Percentiles rank a stretch among this genome's conserved stretches.
Evolutionary conservation across 2,113 vertebrate genomes (phyloP).

Genomic region (Amazona vittata): DNA sequence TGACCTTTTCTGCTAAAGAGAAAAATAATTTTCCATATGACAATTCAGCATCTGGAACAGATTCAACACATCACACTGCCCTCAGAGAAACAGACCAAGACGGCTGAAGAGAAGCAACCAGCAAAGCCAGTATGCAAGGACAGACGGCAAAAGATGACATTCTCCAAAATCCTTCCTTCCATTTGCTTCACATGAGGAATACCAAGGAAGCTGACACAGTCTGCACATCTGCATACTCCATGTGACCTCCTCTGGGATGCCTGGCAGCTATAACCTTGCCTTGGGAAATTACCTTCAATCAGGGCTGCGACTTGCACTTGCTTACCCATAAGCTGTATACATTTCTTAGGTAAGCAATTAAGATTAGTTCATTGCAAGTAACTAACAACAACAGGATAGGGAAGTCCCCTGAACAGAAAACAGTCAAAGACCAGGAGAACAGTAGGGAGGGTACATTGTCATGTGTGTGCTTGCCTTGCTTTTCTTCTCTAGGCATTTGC

Average conservation of each 20-base stretch:
- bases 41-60: not conserved
- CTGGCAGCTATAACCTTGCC: not conserved
- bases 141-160: not conserved
- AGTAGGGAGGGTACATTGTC: not conserved
- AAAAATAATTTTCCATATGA: not conserved
- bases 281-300: not conserved
- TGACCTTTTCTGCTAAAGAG: not conserved
- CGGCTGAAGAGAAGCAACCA: not conserved
- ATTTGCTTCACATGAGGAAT: not conserved
- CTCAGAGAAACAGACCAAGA: not conserved
- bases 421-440: not conserved
- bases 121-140: not conserved
- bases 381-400: not conserved
- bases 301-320: not conserved
- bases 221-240: not conserved
- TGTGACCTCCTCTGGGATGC: not conserved
- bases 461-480: not conserved
- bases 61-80: not conserved
- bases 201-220: not conserved
- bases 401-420: not conserved
- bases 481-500: not conserved
- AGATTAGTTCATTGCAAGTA: not conserved
- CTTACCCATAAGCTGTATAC: not conserved
- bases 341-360: not conserved
- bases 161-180: not conserved